Evolutionary conservation across 2,888 invertebrate species (phyloP), one percentile per base, ranked within the genome.

Genomic region (Drosophila dives): DNA sequence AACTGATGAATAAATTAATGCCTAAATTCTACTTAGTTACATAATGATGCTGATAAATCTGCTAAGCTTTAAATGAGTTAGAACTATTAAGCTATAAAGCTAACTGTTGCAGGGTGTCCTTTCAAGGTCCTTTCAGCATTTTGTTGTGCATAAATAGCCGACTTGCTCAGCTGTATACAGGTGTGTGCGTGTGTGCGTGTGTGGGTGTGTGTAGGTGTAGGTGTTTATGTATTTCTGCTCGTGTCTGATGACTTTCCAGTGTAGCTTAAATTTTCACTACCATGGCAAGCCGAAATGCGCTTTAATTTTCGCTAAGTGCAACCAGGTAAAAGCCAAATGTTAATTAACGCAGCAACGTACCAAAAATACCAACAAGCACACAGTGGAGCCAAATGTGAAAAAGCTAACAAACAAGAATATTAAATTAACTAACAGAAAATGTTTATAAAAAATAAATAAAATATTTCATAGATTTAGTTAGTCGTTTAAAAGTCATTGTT

Each of bases 81-180:
- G 1, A 55, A 55, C 26, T 10, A 15, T n/a, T n/a, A 12, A 71
- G 34, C 32, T 15, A 65, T 62, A 20, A 54, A n/a, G 8, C 64
- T 38, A n/a, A 42, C 15, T 10, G 2, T 3, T 55, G 68, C 58
- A 68, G 75, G 59, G 64, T 50, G 23, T 20, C 34, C 75, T 53
- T 54, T 54, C 23, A 65, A 61, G 53, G 69, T 69, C 29, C 29
- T 51, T 53, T 17, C 10, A 49, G 53, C 65, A 72, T 79, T 79
- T 82, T 75, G 53, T 69, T 82, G 68, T 79, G 68, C 76, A 82
- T 81, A 81, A 85, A 85, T 82, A 64, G 55, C 65, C 55, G 15
- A 51, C 62, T 72, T 79, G 75, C 63, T 72, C 79, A 72, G n/a
- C 76, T 66, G 59, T 55, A 63, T 50, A 49, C 34, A 15, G 45